Conservation (phyloP, 2,888 invertebrate species). For the Crocallis elinguaria region DNA sequence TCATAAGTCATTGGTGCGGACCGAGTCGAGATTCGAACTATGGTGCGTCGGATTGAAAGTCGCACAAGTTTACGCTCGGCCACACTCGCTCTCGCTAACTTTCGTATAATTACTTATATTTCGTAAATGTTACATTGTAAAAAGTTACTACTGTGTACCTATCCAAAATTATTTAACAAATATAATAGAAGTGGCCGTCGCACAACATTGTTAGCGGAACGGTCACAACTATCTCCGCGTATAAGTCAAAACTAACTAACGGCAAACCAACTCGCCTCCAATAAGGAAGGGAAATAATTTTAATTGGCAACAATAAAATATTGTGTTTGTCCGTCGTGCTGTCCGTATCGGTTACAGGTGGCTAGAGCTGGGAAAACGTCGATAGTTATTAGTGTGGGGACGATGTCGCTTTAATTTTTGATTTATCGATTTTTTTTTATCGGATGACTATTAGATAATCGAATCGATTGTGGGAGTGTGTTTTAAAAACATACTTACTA, state of each 20-base stretch:
- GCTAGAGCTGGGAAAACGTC: constrained; percentile 12
- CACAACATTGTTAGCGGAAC: neutral
- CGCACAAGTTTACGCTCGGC: too few relatives aligned
- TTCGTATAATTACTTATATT: too few relatives aligned
- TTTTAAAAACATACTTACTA: too few relatives aligned
- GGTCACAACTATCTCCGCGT: neutral
- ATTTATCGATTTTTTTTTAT: neutral
- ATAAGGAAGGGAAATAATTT: constrained; percentile 68
- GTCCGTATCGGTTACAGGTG: constrained; percentile 63
- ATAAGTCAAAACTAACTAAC: constrained; percentile 24
- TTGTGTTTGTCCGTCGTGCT: constrained; percentile 60
- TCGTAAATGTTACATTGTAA: too few relatives aligned
- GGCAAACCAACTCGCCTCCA: constrained; percentile 12
- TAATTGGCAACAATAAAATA: constrained; percentile 82
- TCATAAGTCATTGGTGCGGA: too few relatives aligned
- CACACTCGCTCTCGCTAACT: too few relatives aligned
- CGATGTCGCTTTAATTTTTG: neutral
- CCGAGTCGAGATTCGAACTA: too few relatives aligned
- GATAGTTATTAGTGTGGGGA: neutral
- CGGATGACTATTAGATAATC: too few relatives aligned
- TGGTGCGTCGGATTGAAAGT: too few relatives aligned
- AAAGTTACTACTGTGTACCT: neutral
- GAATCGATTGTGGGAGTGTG: too few relatives aligned
- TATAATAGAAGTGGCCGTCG: neutral
- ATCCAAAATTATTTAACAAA: neutral